Evolutionary conservation across 2,888 invertebrate species (phyloP), one percentile per base, ranked within the genome.

Genomic region (Plagiodera versicolora): DNA sequence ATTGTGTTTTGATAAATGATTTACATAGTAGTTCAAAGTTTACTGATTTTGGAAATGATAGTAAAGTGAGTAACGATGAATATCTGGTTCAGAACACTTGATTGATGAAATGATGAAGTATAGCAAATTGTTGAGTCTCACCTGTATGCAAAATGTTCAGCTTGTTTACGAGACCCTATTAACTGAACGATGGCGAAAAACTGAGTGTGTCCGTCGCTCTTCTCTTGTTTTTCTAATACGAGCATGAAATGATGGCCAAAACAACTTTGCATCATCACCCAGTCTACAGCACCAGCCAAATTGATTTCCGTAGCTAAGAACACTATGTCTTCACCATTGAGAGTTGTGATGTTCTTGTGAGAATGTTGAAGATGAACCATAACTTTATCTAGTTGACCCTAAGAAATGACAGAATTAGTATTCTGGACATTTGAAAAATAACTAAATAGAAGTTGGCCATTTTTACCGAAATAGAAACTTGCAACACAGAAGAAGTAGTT

Each of bases 211-310:
- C 95, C 97, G 83, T 98, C 97, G 80, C 91, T 95, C 79, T 98
- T 98, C 76, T 97, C 97, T 81, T 97, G 96, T 79, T 98, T 98
- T 79, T 99, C 99, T 53, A 99, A 85, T 32, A 99, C 98, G 69
- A 99, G 86, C 98, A 99, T 99, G 77, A 99, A 99, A 81, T 98
- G 95, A 78, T 97, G 97, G 58, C 95, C 96, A 80, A 98, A 99
- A 81, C 99, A 99, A 24, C 96, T 96, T 82, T 99, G 99, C 98
- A 99, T 99, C 99, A 99, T 99, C 2, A 95, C 95, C 98, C 98
- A 98, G 81, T 98, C 98, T 9, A 98, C 98, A 30, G 98, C 98
- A 61, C 99, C 99, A 6, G 98, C 98, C 68, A 99, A 86, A 83
- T 98, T 99, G 64, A 99, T 99, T 81, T 99, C 99, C 39, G 99